Base-by-base conservation (phyloP, 1,140 invertebrate genomes). In the Drosophila murphyi region DNA sequence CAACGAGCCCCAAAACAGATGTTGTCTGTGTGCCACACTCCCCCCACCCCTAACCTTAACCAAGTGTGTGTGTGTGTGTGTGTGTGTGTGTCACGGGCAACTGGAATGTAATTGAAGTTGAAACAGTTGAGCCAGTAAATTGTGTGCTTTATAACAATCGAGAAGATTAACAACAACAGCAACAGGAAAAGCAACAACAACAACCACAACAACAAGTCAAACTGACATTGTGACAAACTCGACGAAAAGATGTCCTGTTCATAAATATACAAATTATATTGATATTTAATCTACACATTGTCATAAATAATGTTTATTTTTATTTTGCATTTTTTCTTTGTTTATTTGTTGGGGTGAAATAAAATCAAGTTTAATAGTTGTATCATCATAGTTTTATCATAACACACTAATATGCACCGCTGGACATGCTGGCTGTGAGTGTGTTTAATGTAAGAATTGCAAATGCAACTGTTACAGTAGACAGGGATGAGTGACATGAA, bases 121-220 rank as follows among this genome's bases (percentile, higher is more conserved):
- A 65, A 55, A 65, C 62, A 65, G 62, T 65, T 65, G 62, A 65
- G 62, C 62, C 62, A 65, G 62, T 65, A 56, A 55, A 65, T 65
- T 65, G 62, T 65, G 51, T 55, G 50, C 62, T 34, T 48, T n/a
- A 62, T 48, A 50, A 62, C 43, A 35, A 67, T 8, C 28, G 55
- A 56, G 20, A 67, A 56, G 6, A 64, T 20, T n/a, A 67, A 48
- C 39, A 31, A 34, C 37, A 54, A 54, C 31, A 35, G 34, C 39
- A 29, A 12, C 20, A 63, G 28, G 10, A 55, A 45, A 0, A 39
- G 8, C 12, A 54, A 34, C 28, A 63, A 52, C 3, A 41, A 47
- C 7, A 47, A 62, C n/a, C n/a, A 43, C 35, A 52, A 43, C 35
- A 52, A 51, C 20, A 47, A n/a, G 34, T 31, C 10, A 45, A 34